Percentiles rank a stretch among this genome's conserved stretches.
Evolutionary conservation across 2,888 invertebrate species (phyloP).

Genomic region (Limnephilus rhombicus): DNA sequence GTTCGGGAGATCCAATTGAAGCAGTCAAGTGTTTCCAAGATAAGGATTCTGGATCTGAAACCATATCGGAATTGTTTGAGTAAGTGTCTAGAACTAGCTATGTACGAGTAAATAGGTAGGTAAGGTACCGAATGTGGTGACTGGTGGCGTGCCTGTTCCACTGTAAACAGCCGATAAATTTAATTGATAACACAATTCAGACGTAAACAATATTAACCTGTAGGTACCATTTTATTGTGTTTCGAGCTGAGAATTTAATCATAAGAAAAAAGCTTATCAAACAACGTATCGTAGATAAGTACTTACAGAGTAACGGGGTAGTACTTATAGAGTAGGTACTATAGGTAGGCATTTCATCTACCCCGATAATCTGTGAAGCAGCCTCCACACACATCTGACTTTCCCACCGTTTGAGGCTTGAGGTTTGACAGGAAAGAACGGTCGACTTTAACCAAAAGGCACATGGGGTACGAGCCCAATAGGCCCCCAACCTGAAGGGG

Average conservation of each 20-base stretch:
- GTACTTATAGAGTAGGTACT: background rate
- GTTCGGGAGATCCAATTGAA: constrained; percentile 75
- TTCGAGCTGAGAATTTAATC: background rate
- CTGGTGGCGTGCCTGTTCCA: constrained; percentile 12
- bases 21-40: constrained; percentile 76
- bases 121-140: background rate
- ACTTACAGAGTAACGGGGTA: too few relatives aligned
- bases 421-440: too few relatives aligned
- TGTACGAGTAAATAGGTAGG: background rate
- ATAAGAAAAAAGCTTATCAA: background rate
- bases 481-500: too few relatives aligned
- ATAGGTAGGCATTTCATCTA: too few relatives aligned
- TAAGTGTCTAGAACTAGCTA: constrained; percentile 67
- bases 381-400: too few relatives aligned
- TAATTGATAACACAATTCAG: background rate
- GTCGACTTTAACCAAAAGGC: too few relatives aligned
- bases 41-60: constrained; percentile 78
- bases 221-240: background rate
- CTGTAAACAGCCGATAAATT: constrained; percentile 27
- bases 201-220: background rate
- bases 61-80: constrained; percentile 76
- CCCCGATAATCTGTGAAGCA: too few relatives aligned
- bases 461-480: too few relatives aligned
- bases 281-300: background rate
- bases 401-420: too few relatives aligned